Conservation (phyloP, 2,113 vertebrate species). For the Naja naja region DNA sequence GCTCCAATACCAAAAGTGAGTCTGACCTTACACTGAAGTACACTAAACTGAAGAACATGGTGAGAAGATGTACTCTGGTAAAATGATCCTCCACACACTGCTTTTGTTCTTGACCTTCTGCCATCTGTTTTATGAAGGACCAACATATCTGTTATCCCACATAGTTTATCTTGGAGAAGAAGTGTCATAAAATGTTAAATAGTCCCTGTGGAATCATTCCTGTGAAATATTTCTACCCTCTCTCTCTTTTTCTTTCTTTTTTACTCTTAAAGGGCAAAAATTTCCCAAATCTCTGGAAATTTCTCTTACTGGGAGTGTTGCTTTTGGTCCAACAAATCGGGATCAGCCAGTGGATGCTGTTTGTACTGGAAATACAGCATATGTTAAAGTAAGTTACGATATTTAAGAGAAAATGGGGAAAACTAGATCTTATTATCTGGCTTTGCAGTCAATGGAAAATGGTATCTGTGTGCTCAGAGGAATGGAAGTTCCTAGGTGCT, state of each 20-base stretch:
- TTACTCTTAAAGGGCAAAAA: conserved; percentile 81
- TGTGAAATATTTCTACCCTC: neutral
- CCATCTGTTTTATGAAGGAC: neutral
- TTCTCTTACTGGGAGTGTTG: conserved; percentile 79
- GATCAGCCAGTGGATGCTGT: conserved; percentile 78
- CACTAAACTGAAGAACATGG: neutral
- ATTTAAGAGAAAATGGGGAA: conserved; percentile 1
- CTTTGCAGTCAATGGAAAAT: neutral
- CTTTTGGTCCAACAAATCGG: conserved; percentile 72
- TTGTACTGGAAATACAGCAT: conserved; percentile 83
- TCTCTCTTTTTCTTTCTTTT: conserved; percentile 36
- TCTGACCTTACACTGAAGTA: neutral
- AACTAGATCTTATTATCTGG: neutral
- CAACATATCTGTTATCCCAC: neutral
- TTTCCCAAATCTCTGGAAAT: conserved; percentile 90
- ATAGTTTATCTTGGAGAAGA: neutral
- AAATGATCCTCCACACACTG: neutral
- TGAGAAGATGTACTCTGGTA: neutral
- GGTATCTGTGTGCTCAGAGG: no score
- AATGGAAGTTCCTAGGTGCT: neutral
- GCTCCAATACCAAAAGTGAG: neutral
- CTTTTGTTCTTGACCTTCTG: neutral
- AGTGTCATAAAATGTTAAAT: neutral
- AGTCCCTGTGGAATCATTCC: neutral
- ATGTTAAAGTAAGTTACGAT: conserved; percentile 80